Evolutionary conservation across 2,113 vertebrate species (phyloP), one percentile per base, ranked within the genome.

Genomic region (Notothenia coriiceps): DNA sequence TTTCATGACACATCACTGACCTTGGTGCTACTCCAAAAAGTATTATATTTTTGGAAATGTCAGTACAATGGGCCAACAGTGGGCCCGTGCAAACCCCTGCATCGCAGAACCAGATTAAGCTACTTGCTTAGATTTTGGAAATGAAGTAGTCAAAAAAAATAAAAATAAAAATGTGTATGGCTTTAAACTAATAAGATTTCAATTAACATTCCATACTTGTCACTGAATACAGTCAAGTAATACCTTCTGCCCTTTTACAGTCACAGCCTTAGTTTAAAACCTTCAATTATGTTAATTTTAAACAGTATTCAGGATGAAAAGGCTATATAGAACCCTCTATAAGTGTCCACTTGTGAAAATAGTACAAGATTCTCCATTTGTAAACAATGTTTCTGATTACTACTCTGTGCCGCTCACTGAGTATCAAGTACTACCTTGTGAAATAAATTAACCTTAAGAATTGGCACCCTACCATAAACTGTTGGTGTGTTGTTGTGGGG

Each of bases 401-500:
- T 15, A 25, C 43, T 10, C 10, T 51, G 47, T 40, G 29, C 49
- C 56, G 67, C 47, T n/a, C 52, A 56, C 40, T 65, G 50, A 18
- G 29, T 46, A n/a, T 22, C 20, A 55, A 29, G 20, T 13, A 9
- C 43, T 49, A 35, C 35, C 25, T 12, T 71, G 46, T 25, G 13
- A 76, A 18, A 76, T 52, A 85, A 85, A 82, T 85, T 47, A 66
- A 84, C 68, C 77, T 59, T 11, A 15, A 55, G 44, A 52, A 47
- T 77, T 81, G 74, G 77, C 64, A 66, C 11, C 11, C 18, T 18
- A 84, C 76, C 79, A 79, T 15, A 60, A 62, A 29, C 10, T 49
- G 59, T 29, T 18, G 49, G 15, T 50, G 49, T 17, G 49, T 33
- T 10, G 22, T 29, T 61, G 79, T 70, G 75, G 67, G 70, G 61